A percentile compares a stretch with the other conserved stretches of the same genome.
Conservation (phyloP, 2,888 invertebrate species). For the Sialis fuliginosa region DNA sequence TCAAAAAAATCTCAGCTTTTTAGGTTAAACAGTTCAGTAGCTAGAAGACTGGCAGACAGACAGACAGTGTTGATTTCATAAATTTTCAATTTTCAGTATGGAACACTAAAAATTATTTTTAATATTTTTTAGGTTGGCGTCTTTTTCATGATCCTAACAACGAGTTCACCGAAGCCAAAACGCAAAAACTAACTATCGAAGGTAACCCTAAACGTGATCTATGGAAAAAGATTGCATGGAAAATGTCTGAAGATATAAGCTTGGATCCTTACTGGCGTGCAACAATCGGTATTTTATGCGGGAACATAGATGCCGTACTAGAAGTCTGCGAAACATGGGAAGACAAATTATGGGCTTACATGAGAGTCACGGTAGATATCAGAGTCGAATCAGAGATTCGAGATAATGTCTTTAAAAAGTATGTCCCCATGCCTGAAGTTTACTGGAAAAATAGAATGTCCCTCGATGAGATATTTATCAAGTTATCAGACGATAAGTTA, state of each 20-base stretch:
- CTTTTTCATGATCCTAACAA: conserved; percentile 74
- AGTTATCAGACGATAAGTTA: conserved; percentile 43
- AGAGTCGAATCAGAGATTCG: conserved; percentile 66
- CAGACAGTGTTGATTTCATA: too few relatives aligned
- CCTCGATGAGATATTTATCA: conserved; percentile 47
- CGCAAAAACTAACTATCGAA: conserved; percentile 34
- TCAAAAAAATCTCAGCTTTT: too few relatives aligned
- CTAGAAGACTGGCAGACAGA: too few relatives aligned
- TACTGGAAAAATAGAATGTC: conserved; percentile 55
- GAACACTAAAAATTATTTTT: too few relatives aligned
- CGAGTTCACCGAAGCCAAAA: conserved; percentile 21
- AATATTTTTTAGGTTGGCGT: conserved; percentile 42
- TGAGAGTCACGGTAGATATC: conserved; percentile 65
- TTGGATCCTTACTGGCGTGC: conserved; percentile 41
- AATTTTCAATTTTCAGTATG: too few relatives aligned
- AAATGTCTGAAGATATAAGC: conserved; percentile 34
- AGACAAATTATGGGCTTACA: conserved; percentile 78
- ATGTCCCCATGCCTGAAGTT: conserved; percentile 39
- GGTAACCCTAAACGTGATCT: conserved; percentile 71
- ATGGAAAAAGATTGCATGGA: conserved; percentile 59
- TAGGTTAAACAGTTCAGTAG: too few relatives aligned
- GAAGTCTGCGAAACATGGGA: conserved; percentile 70
- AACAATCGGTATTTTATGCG: conserved; percentile 63
- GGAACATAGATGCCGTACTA: conserved; percentile 61
- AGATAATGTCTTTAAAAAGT: conserved; percentile 33